phyloP scores from a whole-genome alignment of 2,888 invertebrate species.

The Meloe dianella region DNA sequence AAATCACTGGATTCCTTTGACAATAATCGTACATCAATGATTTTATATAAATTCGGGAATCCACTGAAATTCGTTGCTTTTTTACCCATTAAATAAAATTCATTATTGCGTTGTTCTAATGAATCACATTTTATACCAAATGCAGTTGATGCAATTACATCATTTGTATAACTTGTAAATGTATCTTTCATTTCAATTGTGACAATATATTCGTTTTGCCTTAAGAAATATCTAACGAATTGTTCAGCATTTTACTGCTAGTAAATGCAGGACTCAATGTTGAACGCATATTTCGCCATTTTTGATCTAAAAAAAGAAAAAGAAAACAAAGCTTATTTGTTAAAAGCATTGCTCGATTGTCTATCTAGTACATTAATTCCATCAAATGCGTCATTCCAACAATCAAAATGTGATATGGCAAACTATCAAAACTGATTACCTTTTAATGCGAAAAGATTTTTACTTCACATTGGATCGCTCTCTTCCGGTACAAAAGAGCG shows the following conservation, averaged over 20 bases:
- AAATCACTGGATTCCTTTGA: constrained; percentile 32
- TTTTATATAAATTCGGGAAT: constrained; percentile 32
- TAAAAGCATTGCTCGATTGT: no score
- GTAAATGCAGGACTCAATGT: constrained; percentile 57
- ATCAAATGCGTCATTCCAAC: no score
- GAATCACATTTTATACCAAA: no score
- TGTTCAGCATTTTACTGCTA: constrained; percentile 49
- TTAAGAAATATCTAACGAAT: constrained; percentile 40
- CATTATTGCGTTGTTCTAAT: no score
- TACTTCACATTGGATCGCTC: no score
- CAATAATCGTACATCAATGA: constrained; percentile 35
- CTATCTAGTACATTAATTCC: no score
- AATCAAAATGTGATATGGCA: no score
- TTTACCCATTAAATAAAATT: no score
- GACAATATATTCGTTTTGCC: constrained; percentile 40
- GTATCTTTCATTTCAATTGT: constrained; percentile 60
- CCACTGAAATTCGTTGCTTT: no score
- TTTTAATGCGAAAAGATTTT: no score
- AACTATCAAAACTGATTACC: no score
- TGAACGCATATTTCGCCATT: constrained; percentile 56
- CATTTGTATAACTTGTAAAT: constrained; percentile 60
- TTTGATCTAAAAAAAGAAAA: constrained; percentile 37
- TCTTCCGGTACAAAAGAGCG: constrained; percentile 44
- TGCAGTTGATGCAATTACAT: no score
- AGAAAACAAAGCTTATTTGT: constrained; percentile 13